Base-by-base conservation (phyloP, 2,797 vertebrate genomes). In the Ceryle rudis region DNA sequence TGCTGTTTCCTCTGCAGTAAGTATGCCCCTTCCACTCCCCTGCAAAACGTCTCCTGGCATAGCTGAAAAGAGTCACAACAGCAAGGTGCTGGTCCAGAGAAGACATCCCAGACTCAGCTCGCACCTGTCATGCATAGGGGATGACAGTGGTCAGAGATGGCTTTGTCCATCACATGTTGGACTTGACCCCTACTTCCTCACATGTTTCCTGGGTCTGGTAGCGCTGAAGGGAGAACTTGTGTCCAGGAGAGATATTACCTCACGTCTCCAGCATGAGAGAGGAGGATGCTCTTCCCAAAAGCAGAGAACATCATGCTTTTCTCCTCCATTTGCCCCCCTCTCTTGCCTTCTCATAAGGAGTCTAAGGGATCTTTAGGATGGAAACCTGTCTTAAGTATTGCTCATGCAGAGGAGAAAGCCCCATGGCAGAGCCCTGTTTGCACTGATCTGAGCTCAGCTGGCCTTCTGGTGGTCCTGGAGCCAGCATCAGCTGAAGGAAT, bases 1-100 rank as follows among this genome's bases (percentile, higher is more conserved):
- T 98, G 98, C 98, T 99, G 99, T 86, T 99, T 99, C 64, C 98
- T 99, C 80, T 99, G 99, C 98, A 99, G 99, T 99, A 95, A 99
- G 99, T 99, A 93, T 51, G 28, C 13, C 39, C 35, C 11, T 86
- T 37, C 35, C 1, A 3, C 29, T 29, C 28, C 46, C 44, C 19
- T n/a, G 26, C 26, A 26, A 17, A 75, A 39, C 41, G 18, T 39
- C 65, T n/a, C 10, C 47, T 55, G 55, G 10, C 2, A 0, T 21
- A 18, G 42, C 37, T 46, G 19, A 7, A 3, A 14, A 4, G 31
- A 5, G 16, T 52, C 20, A 23, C 41, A 86, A 11, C 61, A 61
- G 44, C 35, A 37, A n/a, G 28, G 29, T 64, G 58, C 54, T 69
- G 44, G 19, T 52, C 70, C 51, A 11, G 26, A 12, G 83, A 35